Base-by-base conservation (phyloP, 2,888 invertebrate genomes). In the Andrena camellia region DNA sequence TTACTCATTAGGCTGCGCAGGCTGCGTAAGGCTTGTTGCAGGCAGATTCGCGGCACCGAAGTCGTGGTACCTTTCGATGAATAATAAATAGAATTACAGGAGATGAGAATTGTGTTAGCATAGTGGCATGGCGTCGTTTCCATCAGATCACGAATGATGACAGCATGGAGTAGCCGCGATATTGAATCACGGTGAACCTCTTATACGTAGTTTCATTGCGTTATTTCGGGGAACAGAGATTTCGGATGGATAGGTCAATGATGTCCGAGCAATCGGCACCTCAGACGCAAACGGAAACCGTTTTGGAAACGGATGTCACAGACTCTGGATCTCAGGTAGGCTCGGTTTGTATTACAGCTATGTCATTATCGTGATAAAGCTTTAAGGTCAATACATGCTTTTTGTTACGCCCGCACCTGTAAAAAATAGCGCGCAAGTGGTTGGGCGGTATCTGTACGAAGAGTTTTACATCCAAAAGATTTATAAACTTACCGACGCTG, bases 281-380 rank as follows among this genome's bases (percentile, higher is more conserved):
- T 72, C 93, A 92, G 86, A 91, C 91, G n/a, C 93, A 93, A 79
- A 94, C 93, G 35, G 92, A 92, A 83, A 93, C 93, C 7, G 88
- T 93, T 80, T 82, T 91, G 76, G 90, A 92, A 74, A 87, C 87
- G 69, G 92, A 92, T 84, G 86, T 90, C 69, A 88, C 89, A 52
- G 94, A 93, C 74, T 90, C 90, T 63, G 90, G 85, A 75, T 84
- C 92, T 42, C 93, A 93, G 92, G 93, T 93, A 91, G 48, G 74
- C 10, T 66, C 10, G 26, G 35, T 54, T 5, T 42, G 26, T 76
- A 69, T 29, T 8, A 33, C 26, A 4, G 35, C 59, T 57, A 62
- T 73, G 74, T 78, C 81, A 79, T 70, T 67, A 62, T 60, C 59
- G 17, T n/a, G 26, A 33, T n/a, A 59, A 71, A 10, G 48, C 10